Percentiles rank a stretch among this genome's conserved stretches.
phyloP scores from a whole-genome alignment of 2,888 invertebrate species.

The Invenusta paracnida region DNA sequence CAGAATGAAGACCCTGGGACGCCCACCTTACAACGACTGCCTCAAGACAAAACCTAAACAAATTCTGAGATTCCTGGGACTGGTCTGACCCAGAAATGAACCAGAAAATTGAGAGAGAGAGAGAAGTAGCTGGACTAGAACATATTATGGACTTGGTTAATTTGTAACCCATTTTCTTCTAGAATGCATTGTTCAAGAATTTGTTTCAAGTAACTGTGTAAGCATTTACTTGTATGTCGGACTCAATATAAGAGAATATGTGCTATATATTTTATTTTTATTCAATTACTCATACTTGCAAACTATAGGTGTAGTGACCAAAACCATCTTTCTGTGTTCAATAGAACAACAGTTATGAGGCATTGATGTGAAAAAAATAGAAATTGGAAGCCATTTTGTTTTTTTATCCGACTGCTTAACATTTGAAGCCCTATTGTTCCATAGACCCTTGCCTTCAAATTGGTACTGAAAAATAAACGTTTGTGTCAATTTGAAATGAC shows the following conservation, averaged over 20 bases:
- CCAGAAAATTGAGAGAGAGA: too few species aligned
- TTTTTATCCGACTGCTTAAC: background rate
- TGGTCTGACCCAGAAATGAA: too few species aligned
- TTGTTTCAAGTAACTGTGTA: background rate
- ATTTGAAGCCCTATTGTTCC: background rate
- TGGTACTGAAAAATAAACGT: background rate
- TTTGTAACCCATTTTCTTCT: too few species aligned
- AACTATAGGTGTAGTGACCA: background rate
- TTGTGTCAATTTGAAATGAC: background rate
- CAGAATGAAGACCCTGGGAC: too few species aligned
- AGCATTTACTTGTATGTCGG: background rate
- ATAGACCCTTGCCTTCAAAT: background rate
- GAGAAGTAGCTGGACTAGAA: too few species aligned
- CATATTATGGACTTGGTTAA: too few species aligned
- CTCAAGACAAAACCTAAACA: too few species aligned
- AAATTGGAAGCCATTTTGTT: constrained; percentile 1
- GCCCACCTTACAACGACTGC: too few species aligned
- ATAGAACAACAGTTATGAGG: background rate
- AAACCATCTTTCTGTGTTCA: background rate
- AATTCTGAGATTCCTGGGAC: too few species aligned
- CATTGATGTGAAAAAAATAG: background rate
- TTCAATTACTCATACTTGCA: constrained; percentile 17
- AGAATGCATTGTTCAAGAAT: background rate
- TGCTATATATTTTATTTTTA: background rate
- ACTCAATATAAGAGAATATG: too few species aligned